These are phyloP conservation scores for Drosophila tripunctata DNA, from an alignment of 2,888 invertebrate genomes.

Conservation along the genomic window DNA sequence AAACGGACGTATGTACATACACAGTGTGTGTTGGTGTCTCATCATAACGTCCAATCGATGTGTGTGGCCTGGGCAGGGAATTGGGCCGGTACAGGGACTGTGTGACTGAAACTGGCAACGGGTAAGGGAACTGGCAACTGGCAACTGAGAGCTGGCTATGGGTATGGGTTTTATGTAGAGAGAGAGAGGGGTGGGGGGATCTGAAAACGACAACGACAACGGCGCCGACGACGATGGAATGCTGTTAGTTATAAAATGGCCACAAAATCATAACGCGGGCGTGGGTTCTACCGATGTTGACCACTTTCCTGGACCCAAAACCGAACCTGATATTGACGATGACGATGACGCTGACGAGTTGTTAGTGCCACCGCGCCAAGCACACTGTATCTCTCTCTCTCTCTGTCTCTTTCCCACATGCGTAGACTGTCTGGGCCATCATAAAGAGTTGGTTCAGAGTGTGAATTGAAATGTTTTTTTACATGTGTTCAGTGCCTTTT, in stretches of 20 bases:
- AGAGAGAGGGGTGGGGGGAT: not conserved
- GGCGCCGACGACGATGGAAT: slow-evolving; percentile 57
- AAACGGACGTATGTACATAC: not conserved
- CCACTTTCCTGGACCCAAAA: slow-evolving; percentile 46
- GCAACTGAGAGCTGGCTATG: not conserved
- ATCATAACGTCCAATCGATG: slow-evolving; percentile 55
- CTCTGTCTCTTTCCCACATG: not conserved
- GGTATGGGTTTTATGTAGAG: no score
- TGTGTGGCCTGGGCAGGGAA: slow-evolving; percentile 55
- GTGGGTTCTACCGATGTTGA: slow-evolving; percentile 57
- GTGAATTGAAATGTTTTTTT: slow-evolving; percentile 77
- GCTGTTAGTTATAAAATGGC: slow-evolving; percentile 78
- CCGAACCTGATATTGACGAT: slow-evolving; percentile 72
- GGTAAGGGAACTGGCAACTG: not conserved
- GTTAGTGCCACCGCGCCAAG: slow-evolving; percentile 40
- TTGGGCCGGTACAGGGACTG: not conserved
- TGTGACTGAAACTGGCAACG: not conserved
- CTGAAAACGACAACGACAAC: slow-evolving; percentile 33
- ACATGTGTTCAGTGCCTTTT: slow-evolving; percentile 43
- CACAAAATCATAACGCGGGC: slow-evolving; percentile 80
- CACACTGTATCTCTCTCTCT: not conserved
- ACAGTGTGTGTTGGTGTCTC: slow-evolving; percentile 30
- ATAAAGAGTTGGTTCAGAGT: slow-evolving; percentile 63
- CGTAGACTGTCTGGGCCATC: slow-evolving; percentile 8
- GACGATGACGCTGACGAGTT: slow-evolving; percentile 64